Evolutionary conservation across 2,797 vertebrate species (phyloP).

Genomic region (Channa striata): DNA sequence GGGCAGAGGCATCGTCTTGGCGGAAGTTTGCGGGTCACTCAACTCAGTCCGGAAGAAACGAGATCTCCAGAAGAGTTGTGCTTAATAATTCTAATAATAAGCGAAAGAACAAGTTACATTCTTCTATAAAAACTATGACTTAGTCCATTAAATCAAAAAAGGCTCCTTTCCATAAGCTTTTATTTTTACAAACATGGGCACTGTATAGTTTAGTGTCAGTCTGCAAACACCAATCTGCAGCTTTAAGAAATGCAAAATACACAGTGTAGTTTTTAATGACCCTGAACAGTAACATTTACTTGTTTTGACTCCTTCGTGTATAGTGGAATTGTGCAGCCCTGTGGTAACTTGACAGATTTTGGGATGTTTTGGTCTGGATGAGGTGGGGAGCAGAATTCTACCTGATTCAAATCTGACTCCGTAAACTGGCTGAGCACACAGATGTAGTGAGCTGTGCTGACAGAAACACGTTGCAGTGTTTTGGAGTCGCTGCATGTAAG

Average conservation of each 20-base stretch:
- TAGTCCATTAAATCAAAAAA: too few relatives aligned
- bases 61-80: neutral
- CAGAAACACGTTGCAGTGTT: slow-evolving; percentile 22
- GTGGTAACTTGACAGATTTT: neutral
- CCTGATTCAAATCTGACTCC: slow-evolving; percentile 9
- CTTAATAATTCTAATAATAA: slow-evolving; percentile 13
- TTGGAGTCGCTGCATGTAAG: slow-evolving; percentile 17
- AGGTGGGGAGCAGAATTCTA: slow-evolving; percentile 4
- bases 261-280: too few relatives aligned
- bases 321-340: neutral
- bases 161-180: neutral
- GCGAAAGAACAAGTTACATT: neutral
- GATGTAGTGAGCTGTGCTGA: slow-evolving; percentile 2
- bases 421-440: slow-evolving; percentile 15
- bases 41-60: too few relatives aligned
- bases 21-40: too few relatives aligned
- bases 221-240: too few relatives aligned
- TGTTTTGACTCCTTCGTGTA: neutral
- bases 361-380: slow-evolving; percentile 30
- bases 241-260: too few relatives aligned
- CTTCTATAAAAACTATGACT: too few relatives aligned
- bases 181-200: too few relatives aligned
- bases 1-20: neutral
- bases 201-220: too few relatives aligned
- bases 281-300: neutral